These are phyloP conservation scores for Chaetodon trifascialis DNA, from an alignment of 2,113 vertebrate species.

Conservation along the genomic window DNA sequence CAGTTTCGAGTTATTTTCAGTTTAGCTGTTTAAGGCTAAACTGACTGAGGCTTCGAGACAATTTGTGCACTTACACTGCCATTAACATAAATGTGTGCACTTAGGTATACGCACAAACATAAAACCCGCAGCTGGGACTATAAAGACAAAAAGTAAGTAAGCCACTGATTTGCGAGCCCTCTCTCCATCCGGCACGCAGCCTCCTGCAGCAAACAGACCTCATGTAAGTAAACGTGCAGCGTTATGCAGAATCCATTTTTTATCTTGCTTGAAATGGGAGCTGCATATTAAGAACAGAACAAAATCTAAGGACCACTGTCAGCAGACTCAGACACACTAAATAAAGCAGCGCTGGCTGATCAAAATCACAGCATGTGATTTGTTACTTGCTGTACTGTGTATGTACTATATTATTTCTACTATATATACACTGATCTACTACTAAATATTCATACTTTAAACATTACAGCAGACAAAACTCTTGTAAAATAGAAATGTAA, in stretches of 20 bases:
- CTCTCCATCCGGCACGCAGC: not conserved
- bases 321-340: not conserved
- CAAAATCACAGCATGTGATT: not conserved
- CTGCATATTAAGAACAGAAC: not conserved
- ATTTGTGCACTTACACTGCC: not conserved
- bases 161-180: not conserved
- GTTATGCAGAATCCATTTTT: not conserved
- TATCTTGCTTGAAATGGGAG: not conserved
- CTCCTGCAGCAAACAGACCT: not conserved
- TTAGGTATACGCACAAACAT: not conserved
- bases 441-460: not conserved
- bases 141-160: not conserved
- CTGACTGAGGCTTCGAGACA: not conserved
- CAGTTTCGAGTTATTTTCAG: not conserved
- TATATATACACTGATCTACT: no score
- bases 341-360: not conserved
- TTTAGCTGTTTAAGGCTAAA: not conserved
- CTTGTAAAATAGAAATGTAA: not conserved
- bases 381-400: no score
- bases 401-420: not conserved
- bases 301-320: not conserved
- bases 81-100: conserved; percentile 4
- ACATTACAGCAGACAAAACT: not conserved
- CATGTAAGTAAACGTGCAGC: not conserved
- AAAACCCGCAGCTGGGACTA: not conserved